Base-by-base conservation (phyloP, 2,888 invertebrate species). In the Drosophila diplacantha region DNA sequence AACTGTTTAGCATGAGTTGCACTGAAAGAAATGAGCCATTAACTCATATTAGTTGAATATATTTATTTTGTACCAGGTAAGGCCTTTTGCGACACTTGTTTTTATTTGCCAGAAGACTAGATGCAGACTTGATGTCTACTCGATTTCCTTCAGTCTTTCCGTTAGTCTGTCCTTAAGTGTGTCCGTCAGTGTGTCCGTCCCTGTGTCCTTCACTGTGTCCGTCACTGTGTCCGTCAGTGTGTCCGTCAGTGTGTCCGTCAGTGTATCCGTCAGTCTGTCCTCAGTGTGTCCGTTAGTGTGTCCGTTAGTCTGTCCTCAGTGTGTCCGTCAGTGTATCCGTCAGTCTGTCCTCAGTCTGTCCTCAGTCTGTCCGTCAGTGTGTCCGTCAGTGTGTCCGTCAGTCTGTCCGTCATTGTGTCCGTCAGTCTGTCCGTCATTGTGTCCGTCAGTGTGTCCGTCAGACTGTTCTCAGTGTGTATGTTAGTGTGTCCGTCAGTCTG, bases 1-100 rank as follows among this genome's bases (percentile, higher is more conserved):
- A 61, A 70, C 74, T 82, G 80, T 80, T 82, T 82, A 77, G 76
- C 76, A 78, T 78, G 53, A 75, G 70, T 37, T 32, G 29, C 54
- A 55, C 54, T 55, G 26, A 16, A 22, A 51, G 3, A 54, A 54
- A 43, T 18, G 1, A 16, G 5, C 0, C 0, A n/a, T 9, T 3
- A 41, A 24, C 2, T 24, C 1, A 5, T 14, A 14, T 2, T 9
- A 9, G 8, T 14, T 7, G 2, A 7, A n/a, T 51, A 20, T 12
- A 12, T 18, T 18, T 18, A 18, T n/a, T 39, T 6, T 4, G 6
- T 14, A 2, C 1, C 0, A n/a, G 9, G 6, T 12, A 20, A 38
- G 3, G 6, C 26, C 2, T 26, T 0, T 26, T 26, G 26, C 8
- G 8, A 26, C 26, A 24, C 7, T 7, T 24, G 7, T 24, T 24